Evolutionary conservation across 2,113 vertebrate genomes (phyloP), one percentile per base, ranked within the genome.

Genomic region (Edolisoma coerulescens): DNA sequence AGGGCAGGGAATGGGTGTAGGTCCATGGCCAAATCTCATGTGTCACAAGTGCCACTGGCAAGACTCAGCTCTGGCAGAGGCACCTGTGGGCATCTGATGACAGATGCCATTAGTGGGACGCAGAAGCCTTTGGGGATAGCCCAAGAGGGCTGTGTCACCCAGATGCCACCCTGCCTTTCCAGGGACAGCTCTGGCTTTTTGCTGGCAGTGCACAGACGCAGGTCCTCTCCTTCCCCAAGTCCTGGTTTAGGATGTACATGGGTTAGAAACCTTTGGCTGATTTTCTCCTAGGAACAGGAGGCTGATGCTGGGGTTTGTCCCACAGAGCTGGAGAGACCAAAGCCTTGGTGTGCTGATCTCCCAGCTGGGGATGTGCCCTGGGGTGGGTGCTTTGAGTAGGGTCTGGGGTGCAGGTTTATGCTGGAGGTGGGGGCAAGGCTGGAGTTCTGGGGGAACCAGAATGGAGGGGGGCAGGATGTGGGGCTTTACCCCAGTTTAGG

Each of bases 81-180:
- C 11, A 59, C 11, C 61, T 37, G 23, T 21, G 39, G 21, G 12
- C 13, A 27, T 61, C 49, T 8, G 4, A 11, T 1, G 1, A 3
- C 0, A 5, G 60, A 18, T 44, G 75, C 28, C 4, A 1, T 52
- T 23, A 30, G 14, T 0, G 6, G 67, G 76, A 18, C 57, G 32
- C 63, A 45, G 52, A 11, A 6, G 2, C 24, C 59, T 24, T 1
- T 35, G 28, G 35, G 21, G 45, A 39, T 24, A 49, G n/a, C 39
- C 33, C 57, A 60, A n/a, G 33, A 3, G 3, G 18, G 52, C 28
- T 84, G 28, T 74, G 70, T 33, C 74, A 90, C 27, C 37, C 82
- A 76, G 68, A 33, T 49, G 28, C 20, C 67, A 20, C 21, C 10
- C 27, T 73, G 10, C 21, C 49, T 28, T 47, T 52, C 53, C 12